Evolutionary conservation across 2,113 vertebrate species (phyloP).

Genomic region (Psephotus haematonotus): DNA sequence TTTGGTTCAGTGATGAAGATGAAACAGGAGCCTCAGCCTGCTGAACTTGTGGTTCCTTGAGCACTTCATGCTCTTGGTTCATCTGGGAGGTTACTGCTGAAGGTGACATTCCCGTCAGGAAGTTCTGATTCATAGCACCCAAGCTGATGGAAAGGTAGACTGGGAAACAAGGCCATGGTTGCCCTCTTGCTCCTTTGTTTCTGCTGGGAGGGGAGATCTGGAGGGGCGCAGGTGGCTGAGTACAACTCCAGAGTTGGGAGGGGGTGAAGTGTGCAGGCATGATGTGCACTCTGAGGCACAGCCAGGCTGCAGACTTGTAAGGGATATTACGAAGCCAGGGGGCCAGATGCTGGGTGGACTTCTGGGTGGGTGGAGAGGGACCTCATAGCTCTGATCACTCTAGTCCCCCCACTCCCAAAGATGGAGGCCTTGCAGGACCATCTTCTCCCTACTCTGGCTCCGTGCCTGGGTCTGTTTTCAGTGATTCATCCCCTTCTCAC

Average conservation of each 20-base stretch:
- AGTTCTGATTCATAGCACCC: not conserved
- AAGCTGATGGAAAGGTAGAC: not conserved
- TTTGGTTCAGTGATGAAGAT: conserved; percentile 50
- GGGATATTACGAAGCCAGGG: fast-evolving
- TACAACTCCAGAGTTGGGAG: not conserved
- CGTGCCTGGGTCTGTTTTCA: conserved; percentile 15
- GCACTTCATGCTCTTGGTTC: not conserved
- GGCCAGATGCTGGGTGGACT: not conserved
- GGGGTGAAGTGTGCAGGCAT: not conserved
- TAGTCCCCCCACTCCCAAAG: not conserved
- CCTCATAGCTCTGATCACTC: not conserved
- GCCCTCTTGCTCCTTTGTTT: not conserved
- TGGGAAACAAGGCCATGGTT: not conserved
- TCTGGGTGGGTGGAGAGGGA: not conserved
- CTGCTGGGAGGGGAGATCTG: fast-evolving
- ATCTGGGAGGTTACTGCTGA: not conserved
- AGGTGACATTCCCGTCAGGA: conserved; percentile 28
- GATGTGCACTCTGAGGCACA: not conserved
- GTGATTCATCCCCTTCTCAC: conserved; percentile 42
- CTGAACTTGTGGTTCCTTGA: not conserved
- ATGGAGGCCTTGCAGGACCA: not conserved
- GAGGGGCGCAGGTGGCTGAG: not conserved
- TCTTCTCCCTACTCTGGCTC: conserved; percentile 27
- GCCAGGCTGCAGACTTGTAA: not conserved
- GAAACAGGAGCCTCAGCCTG: not conserved